Evolutionary conservation across 2,888 invertebrate species (phyloP).

Genomic region (Elmis aenea): DNA sequence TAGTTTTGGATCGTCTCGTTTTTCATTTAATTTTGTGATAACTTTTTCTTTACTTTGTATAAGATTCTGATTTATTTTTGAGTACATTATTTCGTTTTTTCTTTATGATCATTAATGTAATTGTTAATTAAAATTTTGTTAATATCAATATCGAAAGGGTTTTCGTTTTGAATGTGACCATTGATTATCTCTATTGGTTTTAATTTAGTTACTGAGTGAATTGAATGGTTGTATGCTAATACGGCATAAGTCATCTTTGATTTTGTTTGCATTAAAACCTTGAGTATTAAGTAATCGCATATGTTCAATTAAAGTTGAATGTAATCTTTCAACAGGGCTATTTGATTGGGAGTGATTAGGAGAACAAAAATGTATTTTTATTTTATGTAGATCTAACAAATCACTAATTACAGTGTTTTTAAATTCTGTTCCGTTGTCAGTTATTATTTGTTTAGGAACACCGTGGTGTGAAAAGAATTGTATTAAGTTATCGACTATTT

Average conservation of each 20-base stretch:
- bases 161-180: constrained; percentile 7
- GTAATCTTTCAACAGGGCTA: constrained; percentile 20
- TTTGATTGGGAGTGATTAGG: constrained; percentile 21
- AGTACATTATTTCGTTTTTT: constrained; percentile 3
- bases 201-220: constrained; percentile 4
- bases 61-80: constrained; percentile 1
- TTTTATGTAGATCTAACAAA: constrained; percentile 16
- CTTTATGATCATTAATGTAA: constrained; percentile 1
- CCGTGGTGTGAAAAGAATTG: constrained; percentile 14
- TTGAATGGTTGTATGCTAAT: constrained; percentile 6
- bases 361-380: constrained; percentile 22
- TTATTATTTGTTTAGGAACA: constrained; percentile 3
- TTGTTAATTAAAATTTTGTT: not conserved
- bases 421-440: constrained; percentile 4
- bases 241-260: constrained; percentile 5
- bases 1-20: not conserved
- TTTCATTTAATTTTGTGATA: not conserved
- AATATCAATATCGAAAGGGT: constrained; percentile 8
- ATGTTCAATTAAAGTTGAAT: constrained; percentile 21
- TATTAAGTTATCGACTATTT: constrained; percentile 19
- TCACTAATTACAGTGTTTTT: constrained; percentile 17
- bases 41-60: not conserved
- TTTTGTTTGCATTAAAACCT: constrained; percentile 2
- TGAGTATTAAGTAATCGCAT: constrained; percentile 7
- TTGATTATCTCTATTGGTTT: constrained; percentile 8